phyloP scores from a whole-genome alignment of 2,113 vertebrate species.

The Jaculus jaculus region DNA sequence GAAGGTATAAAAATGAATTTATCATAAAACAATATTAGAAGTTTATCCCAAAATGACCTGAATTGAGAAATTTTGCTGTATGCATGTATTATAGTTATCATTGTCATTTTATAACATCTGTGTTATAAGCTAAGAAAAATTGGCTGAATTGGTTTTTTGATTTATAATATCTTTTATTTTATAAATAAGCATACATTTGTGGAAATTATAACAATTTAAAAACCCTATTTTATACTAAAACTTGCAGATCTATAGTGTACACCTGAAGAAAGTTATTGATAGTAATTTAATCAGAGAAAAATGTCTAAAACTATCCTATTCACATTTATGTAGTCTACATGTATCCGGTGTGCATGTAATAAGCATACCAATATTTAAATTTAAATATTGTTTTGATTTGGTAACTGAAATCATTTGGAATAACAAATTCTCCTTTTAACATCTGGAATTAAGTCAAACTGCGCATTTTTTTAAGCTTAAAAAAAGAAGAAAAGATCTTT shows the following conservation, averaged over 20 bases:
- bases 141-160: neutral
- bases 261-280: neutral
- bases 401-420: conserved; percentile 13
- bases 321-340: neutral
- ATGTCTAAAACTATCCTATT: neutral
- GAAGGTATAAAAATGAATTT: neutral
- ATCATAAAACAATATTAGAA: neutral
- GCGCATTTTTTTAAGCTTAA: neutral
- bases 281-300: neutral
- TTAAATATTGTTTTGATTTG: conserved; percentile 52
- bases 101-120: neutral
- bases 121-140: neutral
- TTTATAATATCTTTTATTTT: neutral
- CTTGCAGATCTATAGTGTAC: neutral
- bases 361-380: conserved; percentile 28
- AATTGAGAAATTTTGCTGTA: neutral
- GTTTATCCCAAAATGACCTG: neutral
- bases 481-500: conserved; percentile 56
- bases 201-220: neutral
- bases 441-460: conserved; percentile 15
- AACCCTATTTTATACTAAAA: neutral
- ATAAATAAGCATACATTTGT: neutral
- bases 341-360: neutral
- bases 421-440: conserved; percentile 50
- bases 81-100: neutral